Evolutionary conservation across 2,113 vertebrate species (phyloP).

Genomic region (Seriola quinqueradiata): DNA sequence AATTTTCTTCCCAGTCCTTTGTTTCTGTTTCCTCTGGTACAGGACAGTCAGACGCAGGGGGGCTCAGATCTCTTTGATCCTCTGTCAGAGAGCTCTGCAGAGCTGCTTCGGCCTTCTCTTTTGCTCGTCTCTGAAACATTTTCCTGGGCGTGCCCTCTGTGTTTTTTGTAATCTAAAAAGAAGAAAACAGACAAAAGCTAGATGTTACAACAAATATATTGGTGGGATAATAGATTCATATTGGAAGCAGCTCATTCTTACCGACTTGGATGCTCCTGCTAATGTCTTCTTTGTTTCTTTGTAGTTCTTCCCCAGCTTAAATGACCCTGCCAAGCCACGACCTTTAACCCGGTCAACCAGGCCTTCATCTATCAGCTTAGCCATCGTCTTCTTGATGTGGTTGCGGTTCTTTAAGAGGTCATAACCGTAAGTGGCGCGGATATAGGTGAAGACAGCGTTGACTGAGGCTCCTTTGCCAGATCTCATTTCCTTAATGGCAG

Average conservation of each 20-base stretch:
- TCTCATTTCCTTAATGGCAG: slow-evolving; percentile 93
- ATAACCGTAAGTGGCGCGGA: slow-evolving; percentile 90
- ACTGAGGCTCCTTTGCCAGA: slow-evolving; percentile 93
- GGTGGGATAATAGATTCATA: background rate
- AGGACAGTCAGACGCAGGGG: slow-evolving; percentile 14
- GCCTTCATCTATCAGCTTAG: slow-evolving; percentile 91
- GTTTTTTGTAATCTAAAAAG: slow-evolving; percentile 59
- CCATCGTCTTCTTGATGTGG: slow-evolving; percentile 91
- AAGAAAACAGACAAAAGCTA: slow-evolving; percentile 15
- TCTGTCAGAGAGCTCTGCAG: slow-evolving; percentile 69
- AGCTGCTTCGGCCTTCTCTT: slow-evolving; percentile 74
- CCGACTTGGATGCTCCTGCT: slow-evolving; percentile 85
- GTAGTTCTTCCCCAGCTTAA: slow-evolving; percentile 95
- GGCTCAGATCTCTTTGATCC: slow-evolving; percentile 53
- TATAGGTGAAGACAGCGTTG: slow-evolving; percentile 93
- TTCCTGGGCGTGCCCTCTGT: slow-evolving; percentile 72
- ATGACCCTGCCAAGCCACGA: slow-evolving; percentile 94
- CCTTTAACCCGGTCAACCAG: slow-evolving; percentile 94
- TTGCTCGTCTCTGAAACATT: slow-evolving; percentile 76
- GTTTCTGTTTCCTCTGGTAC: slow-evolving; percentile 24
- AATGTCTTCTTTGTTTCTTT: slow-evolving; percentile 88
- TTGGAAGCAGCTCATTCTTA: slow-evolving; percentile 69
- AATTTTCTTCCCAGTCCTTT: slow-evolving; percentile 34
- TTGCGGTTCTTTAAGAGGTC: slow-evolving; percentile 91
- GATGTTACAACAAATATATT: background rate